These are phyloP conservation scores for Drosophila santomea DNA, from an alignment of 1,140 invertebrate species.

Conservation along the genomic window DNA sequence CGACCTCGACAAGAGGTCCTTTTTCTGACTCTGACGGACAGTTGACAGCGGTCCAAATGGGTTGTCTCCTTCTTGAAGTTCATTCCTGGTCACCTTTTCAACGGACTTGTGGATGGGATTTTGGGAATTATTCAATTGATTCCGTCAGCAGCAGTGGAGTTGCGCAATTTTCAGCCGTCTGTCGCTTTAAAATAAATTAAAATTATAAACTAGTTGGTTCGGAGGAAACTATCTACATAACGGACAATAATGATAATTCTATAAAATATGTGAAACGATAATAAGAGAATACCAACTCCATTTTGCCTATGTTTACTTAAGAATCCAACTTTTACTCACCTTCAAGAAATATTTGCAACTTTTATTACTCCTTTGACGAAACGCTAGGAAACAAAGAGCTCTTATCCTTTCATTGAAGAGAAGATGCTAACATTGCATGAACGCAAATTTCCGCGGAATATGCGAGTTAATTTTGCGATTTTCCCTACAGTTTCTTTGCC, in stretches of 20 bases:
- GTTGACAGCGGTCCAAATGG: constrained; percentile 19
- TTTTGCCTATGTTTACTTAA: background rate
- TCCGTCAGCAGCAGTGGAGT: background rate
- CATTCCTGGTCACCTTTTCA: background rate
- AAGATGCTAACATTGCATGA: constrained; percentile 34
- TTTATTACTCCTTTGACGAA: constrained; percentile 1
- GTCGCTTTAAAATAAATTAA: too few species aligned
- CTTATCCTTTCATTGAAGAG: constrained; percentile 23
- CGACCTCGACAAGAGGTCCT: background rate
- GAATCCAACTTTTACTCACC: background rate
- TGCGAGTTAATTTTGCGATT: constrained; percentile 33
- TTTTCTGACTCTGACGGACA: background rate
- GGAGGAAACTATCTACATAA: too few species aligned
- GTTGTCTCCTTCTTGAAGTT: background rate
- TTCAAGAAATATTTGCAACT: too few species aligned
- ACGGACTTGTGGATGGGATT: background rate
- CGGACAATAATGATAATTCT: too few species aligned
- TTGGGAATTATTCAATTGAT: background rate
- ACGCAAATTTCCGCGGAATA: constrained; percentile 26
- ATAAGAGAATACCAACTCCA: too few species aligned
- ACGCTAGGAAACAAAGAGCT: background rate
- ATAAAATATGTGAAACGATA: too few species aligned
- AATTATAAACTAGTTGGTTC: too few species aligned
- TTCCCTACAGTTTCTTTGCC: background rate
- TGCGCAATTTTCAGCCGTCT: too few species aligned